These are phyloP conservation scores for Apis florea DNA, from an alignment of 1,140 invertebrate genomes.

Conservation along the genomic window DNA sequence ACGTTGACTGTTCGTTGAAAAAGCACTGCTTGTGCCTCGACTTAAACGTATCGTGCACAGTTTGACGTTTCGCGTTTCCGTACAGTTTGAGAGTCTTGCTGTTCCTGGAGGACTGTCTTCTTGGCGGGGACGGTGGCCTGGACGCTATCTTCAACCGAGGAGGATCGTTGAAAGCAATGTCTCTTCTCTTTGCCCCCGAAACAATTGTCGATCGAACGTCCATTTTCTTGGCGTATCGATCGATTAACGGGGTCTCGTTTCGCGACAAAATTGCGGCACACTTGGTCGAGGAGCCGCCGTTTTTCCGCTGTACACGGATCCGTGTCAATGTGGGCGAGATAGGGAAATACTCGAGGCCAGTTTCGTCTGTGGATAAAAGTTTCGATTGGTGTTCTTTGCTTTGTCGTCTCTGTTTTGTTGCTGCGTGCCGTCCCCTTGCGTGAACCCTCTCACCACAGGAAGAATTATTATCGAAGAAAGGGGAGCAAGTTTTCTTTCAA, in stretches of 20 bases:
- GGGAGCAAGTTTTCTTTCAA: slow-evolving; percentile 25
- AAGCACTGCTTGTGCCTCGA: slow-evolving; percentile 83
- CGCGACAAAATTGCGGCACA: slow-evolving; percentile 56
- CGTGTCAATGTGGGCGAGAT: slow-evolving; percentile 89
- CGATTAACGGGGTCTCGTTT: not conserved
- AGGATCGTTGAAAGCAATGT: not conserved
- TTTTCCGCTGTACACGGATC: slow-evolving; percentile 87
- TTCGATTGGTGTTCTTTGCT: slow-evolving; percentile 44
- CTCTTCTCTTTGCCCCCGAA: not conserved
- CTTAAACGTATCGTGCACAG: slow-evolving; percentile 49
- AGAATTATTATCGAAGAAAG: slow-evolving; percentile 15
- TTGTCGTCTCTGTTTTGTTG: too few species aligned
- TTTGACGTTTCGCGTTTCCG: slow-evolving; percentile 53
- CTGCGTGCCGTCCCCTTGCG: not conserved
- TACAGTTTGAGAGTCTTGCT: slow-evolving; percentile 86
- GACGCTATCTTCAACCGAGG: slow-evolving; percentile 54
- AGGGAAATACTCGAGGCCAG: slow-evolving; percentile 90
- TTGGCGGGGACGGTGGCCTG: slow-evolving; percentile 85
- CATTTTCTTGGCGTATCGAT: slow-evolving; percentile 1
- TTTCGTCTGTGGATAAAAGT: slow-evolving; percentile 84
- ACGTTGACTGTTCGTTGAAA: slow-evolving; percentile 76
- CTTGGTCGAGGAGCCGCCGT: slow-evolving; percentile 73
- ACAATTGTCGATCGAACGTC: not conserved
- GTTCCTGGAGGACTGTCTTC: slow-evolving; percentile 86
- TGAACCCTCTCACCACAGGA: slow-evolving; percentile 69